These are phyloP conservation scores for Amazona guildingii DNA, from an alignment of 2,113 vertebrate genomes.

Conservation along the genomic window DNA sequence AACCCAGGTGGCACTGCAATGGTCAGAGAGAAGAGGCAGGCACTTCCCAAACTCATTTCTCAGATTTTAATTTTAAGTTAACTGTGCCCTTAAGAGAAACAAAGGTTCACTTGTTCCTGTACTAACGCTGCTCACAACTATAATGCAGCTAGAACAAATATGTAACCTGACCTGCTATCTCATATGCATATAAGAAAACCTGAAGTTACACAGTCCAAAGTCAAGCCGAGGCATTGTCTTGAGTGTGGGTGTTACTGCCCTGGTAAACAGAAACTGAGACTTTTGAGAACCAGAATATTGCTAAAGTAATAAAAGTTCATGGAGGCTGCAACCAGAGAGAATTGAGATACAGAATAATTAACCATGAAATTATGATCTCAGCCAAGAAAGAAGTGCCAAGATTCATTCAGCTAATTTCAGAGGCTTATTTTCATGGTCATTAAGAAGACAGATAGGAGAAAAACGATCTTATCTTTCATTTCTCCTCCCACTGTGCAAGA, in stretches of 20 bases:
- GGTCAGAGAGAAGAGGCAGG: not conserved
- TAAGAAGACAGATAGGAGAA: constrained; percentile 32
- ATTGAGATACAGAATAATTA: constrained; percentile 39
- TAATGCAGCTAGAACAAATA: not conserved
- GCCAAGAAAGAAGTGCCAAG: constrained; percentile 28
- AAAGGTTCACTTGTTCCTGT: not conserved
- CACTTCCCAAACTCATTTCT: rapidly evolving
- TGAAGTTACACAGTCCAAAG: not conserved
- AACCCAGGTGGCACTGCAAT: rapidly evolving
- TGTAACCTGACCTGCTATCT: not conserved
- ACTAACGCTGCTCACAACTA: not conserved
- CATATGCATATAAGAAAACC: not conserved
- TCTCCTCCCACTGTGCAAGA: constrained; percentile 6
- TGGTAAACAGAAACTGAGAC: not conserved
- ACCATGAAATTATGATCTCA: constrained; percentile 26
- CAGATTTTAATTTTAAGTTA: not conserved
- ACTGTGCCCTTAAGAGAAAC: not conserved
- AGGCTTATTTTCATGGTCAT: constrained; percentile 21
- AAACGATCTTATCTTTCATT: not conserved
- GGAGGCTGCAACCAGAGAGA: not conserved
- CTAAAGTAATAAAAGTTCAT: not conserved
- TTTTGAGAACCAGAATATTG: not conserved
- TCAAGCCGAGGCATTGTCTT: not conserved
- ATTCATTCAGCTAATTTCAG: constrained; percentile 51
- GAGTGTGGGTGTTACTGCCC: not conserved